phyloP scores from a whole-genome alignment of 2,113 vertebrate species.

The Channa argus region DNA sequence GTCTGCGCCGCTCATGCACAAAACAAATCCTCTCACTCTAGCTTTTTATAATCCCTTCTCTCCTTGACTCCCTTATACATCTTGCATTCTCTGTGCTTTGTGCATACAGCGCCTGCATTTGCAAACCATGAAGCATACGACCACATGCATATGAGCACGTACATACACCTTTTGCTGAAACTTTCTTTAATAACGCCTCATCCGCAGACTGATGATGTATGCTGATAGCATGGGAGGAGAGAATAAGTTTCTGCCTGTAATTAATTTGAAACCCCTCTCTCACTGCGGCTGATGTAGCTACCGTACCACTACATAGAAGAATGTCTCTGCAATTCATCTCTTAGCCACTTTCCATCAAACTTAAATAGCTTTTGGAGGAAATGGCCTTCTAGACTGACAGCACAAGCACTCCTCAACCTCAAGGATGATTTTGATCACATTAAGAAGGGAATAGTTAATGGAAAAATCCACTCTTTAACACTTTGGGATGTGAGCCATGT shows the following conservation, averaged over 20 bases:
- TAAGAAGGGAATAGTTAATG: slow-evolving; percentile 37
- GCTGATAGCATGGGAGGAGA: slow-evolving; percentile 43
- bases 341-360: slow-evolving; percentile 67
- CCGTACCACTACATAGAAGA: slow-evolving; percentile 54
- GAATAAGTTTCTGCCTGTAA: slow-evolving; percentile 64
- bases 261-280: slow-evolving; percentile 64
- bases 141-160: background rate
- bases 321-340: slow-evolving; percentile 62
- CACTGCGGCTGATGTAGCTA: slow-evolving; percentile 62
- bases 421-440: slow-evolving; percentile 58
- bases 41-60: slow-evolving; percentile 33
- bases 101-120: slow-evolving; percentile 11
- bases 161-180: background rate
- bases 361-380: slow-evolving; percentile 49
- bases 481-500: too few species aligned
- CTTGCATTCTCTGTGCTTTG: slow-evolving; percentile 6
- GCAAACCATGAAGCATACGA: background rate
- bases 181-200: slow-evolving; percentile 12
- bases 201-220: slow-evolving; percentile 34
- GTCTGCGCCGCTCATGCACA: slow-evolving; percentile 76
- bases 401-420: slow-evolving; percentile 58
- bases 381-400: slow-evolving; percentile 54
- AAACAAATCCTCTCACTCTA: slow-evolving; percentile 78
- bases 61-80: slow-evolving; percentile 23
- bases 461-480: slow-evolving; percentile 30